These are phyloP conservation scores for Selene dorsalis DNA, from an alignment of 2,797 vertebrate genomes.

Conservation along the genomic window DNA sequence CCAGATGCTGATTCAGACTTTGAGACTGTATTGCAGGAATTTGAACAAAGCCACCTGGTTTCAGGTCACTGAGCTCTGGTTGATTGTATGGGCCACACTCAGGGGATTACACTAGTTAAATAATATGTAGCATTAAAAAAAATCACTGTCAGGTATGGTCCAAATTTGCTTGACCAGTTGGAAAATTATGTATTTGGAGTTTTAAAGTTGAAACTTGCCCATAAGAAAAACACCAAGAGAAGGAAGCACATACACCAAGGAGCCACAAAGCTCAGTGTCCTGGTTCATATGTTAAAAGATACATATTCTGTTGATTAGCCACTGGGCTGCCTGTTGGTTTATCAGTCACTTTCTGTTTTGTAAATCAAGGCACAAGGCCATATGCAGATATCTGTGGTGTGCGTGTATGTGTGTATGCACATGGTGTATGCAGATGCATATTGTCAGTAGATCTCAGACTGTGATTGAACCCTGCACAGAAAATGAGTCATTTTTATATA, in stretches of 20 bases:
- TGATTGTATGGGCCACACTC: slow-evolving; percentile 66
- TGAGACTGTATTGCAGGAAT: slow-evolving; percentile 10
- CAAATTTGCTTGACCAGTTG: slow-evolving; percentile 49
- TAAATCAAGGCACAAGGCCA: slow-evolving; percentile 57
- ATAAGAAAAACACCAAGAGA: not conserved
- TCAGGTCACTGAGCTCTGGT: slow-evolving; percentile 43
- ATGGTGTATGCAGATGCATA: slow-evolving; percentile 61
- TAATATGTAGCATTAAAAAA: slow-evolving; percentile 61
- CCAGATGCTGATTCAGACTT: slow-evolving; percentile 4
- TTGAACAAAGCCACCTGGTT: slow-evolving; percentile 24
- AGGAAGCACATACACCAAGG: slow-evolving; percentile 22
- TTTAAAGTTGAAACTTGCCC: slow-evolving; percentile 31
- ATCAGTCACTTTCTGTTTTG: slow-evolving; percentile 54
- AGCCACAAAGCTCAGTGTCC: slow-evolving; percentile 23
- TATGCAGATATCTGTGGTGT: slow-evolving; percentile 63
- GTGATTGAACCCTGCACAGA: slow-evolving; percentile 74
- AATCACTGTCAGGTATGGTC: slow-evolving; percentile 52
- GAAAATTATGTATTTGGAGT: slow-evolving; percentile 22
- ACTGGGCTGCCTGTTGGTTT: slow-evolving; percentile 53
- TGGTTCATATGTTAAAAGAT: slow-evolving; percentile 43
- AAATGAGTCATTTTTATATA: slow-evolving; percentile 71
- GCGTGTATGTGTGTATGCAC: slow-evolving; percentile 24
- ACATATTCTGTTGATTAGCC: slow-evolving; percentile 45
- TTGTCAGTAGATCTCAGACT: slow-evolving; percentile 68
- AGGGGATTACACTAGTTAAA: slow-evolving; percentile 62